A percentile compares a stretch with the other conserved stretches of the same genome.
phyloP scores from a whole-genome alignment of 2,888 invertebrate species.

The Sceliomorpha sp. region DNA sequence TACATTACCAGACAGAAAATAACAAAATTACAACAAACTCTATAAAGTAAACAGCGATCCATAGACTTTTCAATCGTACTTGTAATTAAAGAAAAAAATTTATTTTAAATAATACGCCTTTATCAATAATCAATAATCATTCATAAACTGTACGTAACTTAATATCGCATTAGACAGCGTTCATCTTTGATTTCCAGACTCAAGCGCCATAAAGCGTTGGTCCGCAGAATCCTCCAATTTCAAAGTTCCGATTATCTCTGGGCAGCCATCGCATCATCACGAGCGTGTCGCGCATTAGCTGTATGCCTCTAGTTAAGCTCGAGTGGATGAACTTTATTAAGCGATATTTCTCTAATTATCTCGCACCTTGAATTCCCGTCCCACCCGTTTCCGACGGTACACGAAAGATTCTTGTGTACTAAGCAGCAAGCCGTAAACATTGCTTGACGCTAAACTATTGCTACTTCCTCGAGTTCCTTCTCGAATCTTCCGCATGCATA shows the following conservation, averaged over 20 bases:
- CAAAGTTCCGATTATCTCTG: conserved; percentile 71
- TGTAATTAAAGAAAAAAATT: too few relatives aligned
- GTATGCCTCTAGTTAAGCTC: conserved; percentile 51
- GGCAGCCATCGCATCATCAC: conserved; percentile 36
- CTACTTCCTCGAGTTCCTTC: conserved; percentile 13
- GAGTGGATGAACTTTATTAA: conserved; percentile 73
- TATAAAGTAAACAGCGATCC: too few relatives aligned
- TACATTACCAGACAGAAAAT: too few relatives aligned
- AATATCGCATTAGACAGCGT: conserved; percentile 39
- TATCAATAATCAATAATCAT: conserved; percentile 34
- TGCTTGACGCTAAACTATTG: conserved; percentile 54
- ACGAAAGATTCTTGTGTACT: conserved; percentile 40
- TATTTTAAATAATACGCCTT: too few relatives aligned
- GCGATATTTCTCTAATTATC: conserved; percentile 79
- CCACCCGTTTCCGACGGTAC: conserved; percentile 4
- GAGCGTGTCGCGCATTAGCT: conserved; percentile 37
- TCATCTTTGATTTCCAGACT: conserved; percentile 20
- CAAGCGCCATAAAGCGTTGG: background rate
- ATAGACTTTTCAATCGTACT: too few relatives aligned
- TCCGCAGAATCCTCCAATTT: conserved; percentile 59
- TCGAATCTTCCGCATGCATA: conserved; percentile 34
- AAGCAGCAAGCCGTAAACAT: conserved; percentile 68
- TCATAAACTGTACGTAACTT: conserved; percentile 46
- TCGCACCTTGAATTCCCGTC: conserved; percentile 49
- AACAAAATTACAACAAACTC: too few relatives aligned